Evolutionary conservation across 2,113 vertebrate genomes (phyloP).

Genomic region (Alligator sinensis): DNA sequence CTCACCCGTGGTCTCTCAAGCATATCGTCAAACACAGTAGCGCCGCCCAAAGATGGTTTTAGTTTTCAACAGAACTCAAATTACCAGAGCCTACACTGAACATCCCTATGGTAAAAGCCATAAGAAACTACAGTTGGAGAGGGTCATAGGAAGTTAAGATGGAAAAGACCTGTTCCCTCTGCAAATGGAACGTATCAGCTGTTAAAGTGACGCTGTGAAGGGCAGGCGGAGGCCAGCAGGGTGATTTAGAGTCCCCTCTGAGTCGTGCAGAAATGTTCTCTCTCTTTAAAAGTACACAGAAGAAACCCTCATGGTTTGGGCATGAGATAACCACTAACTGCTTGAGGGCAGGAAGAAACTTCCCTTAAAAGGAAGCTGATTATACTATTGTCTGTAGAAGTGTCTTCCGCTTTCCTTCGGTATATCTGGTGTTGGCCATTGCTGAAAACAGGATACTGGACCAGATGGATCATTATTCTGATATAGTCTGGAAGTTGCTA

Average conservation of each 20-base stretch:
- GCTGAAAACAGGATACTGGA: neutral
- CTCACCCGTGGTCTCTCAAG: neutral
- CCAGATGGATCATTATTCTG: neutral
- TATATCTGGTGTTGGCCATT: neutral
- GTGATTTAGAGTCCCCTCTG: neutral
- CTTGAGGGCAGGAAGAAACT: neutral
- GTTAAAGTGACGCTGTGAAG: neutral
- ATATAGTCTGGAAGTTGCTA: neutral
- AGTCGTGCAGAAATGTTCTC: accelerated
- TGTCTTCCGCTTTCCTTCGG: neutral
- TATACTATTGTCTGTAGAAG: too few relatives aligned
- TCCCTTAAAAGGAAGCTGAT: neutral
- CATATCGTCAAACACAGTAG: neutral
- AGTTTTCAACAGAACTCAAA: neutral
- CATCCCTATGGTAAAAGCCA: neutral
- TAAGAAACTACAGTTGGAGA: neutral
- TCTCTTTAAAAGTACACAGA: neutral
- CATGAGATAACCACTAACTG: accelerated
- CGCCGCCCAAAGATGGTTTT: neutral
- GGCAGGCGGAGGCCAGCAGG: neutral
- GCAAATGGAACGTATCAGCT: neutral
- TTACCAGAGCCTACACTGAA: neutral
- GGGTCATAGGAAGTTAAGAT: neutral
- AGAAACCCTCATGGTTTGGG: neutral
- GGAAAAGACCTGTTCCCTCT: neutral